These are phyloP conservation scores for Chrysolina oricalcia DNA, from an alignment of 2,888 invertebrate genomes.

Conservation along the genomic window DNA sequence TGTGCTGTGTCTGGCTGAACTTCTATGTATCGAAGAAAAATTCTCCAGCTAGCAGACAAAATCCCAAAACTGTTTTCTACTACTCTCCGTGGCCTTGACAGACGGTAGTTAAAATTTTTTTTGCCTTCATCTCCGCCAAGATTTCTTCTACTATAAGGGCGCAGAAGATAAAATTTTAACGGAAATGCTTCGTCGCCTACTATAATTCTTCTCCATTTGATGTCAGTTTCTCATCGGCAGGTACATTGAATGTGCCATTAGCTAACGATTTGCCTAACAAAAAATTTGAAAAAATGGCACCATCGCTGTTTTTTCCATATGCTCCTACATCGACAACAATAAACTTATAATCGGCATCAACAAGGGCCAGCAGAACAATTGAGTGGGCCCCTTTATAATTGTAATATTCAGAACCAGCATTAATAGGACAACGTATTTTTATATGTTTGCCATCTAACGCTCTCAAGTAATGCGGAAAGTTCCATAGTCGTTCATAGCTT, in stretches of 20 bases:
- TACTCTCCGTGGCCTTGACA: conserved; percentile 40
- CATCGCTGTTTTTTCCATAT: conserved; percentile 57
- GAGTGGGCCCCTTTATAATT: conserved; percentile 50
- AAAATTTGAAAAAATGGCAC: conserved; percentile 52
- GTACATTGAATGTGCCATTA: conserved; percentile 37
- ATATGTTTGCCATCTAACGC: conserved; percentile 54
- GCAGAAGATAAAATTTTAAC: conserved; percentile 43
- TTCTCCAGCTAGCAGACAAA: conserved; percentile 22
- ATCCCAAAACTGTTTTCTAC: conserved; percentile 47
- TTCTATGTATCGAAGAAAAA: conserved; percentile 19
- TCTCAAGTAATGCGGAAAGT: conserved; percentile 49
- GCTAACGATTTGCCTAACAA: conserved; percentile 39
- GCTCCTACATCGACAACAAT: conserved; percentile 57
- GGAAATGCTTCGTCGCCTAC: conserved; percentile 46
- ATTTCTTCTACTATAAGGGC: conserved; percentile 45
- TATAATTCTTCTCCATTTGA: conserved; percentile 38
- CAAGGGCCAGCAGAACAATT: conserved; percentile 54
- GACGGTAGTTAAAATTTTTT: conserved; percentile 41
- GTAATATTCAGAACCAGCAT: conserved; percentile 53
- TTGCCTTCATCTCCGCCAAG: conserved; percentile 37
- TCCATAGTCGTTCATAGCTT: conserved; percentile 49
- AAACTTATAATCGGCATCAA: conserved; percentile 57
- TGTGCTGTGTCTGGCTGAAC: conserved; percentile 42
- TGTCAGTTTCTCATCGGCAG: conserved; percentile 37
- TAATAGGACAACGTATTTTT: conserved; percentile 48